Evolutionary conservation across 2,888 invertebrate genomes (phyloP).

Genomic region (Sclerodermus sp.): DNA sequence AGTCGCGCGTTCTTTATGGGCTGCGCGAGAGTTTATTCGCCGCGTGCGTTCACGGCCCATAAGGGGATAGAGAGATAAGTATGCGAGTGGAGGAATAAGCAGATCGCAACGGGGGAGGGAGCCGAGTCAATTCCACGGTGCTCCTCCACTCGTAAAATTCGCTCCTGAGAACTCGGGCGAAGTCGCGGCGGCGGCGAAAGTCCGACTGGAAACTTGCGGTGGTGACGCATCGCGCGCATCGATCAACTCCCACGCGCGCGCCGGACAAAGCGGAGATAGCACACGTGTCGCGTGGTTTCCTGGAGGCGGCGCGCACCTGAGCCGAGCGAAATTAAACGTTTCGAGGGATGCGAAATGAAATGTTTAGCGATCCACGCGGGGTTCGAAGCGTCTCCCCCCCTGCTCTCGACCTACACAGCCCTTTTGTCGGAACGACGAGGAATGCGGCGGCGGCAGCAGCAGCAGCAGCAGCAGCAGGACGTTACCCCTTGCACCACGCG

Average conservation of each 20-base stretch:
- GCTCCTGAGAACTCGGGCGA: too few relatives aligned
- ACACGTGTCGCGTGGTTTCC: too few relatives aligned
- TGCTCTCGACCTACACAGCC: conserved; percentile 16
- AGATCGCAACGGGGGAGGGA: neutral
- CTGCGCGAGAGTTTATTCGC: neutral
- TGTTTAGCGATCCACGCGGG: conserved; percentile 50
- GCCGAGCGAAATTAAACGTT: conserved; percentile 50
- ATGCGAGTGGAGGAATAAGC: too few relatives aligned
- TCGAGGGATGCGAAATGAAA: conserved; percentile 51
- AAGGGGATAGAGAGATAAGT: too few relatives aligned
- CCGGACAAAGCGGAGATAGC: neutral
- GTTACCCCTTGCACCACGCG: conserved; percentile 24
- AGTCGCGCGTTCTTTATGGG: neutral
- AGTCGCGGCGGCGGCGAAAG: too few relatives aligned
- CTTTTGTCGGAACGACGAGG: conserved; percentile 32
- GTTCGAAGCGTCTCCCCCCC: conserved; percentile 4
- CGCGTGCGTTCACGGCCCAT: neutral
- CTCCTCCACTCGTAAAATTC: too few relatives aligned
- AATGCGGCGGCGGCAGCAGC: too few relatives aligned
- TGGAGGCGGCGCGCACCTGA: conserved; percentile 42
- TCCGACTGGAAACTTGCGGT: too few relatives aligned
- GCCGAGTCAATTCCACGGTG: neutral
- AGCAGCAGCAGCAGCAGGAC: too few relatives aligned
- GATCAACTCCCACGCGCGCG: too few relatives aligned
- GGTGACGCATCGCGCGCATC: too few relatives aligned